Base-by-base conservation (phyloP, 2,113 vertebrate genomes). In the Antigone vipio region DNA sequence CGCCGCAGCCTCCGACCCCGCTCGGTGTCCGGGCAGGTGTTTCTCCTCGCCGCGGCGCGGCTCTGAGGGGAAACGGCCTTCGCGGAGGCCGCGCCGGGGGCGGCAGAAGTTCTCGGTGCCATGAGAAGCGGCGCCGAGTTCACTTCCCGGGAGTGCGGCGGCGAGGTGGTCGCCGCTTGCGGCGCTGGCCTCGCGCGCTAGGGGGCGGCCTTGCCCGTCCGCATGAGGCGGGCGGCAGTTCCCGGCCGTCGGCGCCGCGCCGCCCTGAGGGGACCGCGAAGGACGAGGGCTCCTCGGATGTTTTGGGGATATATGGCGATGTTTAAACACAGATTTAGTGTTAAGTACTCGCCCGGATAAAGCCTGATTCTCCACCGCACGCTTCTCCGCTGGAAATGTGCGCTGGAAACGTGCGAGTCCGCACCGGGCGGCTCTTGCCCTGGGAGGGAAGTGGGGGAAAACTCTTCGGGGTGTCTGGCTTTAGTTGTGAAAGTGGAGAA, bases 291-390 rank as follows among this genome's bases (percentile, higher is more conserved):
- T 4, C 4, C 3, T 1, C 7, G 26, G 12, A 5, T 0, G 1
- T 1, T 8, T 1, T 3, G 27, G 47, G 68, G 53, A 2, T 4
- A 0, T 1, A 0, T 0, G 3, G 64, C n/a, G 5, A 0, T 11
- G 18, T 6, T 26, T 16, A 7, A 8, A 49, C 11, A 1, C 8
- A 1, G 9, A 0, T 2, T 3, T 2, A 1, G 29, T 13, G 26
- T 42, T 5, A 2, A 2, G 18, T 1, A 47, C 9, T 24, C 8
- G 23, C 27, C 20, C 7, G 52, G 32, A 2, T 3, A 3, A 8
- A 26, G 15, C 16, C 40, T 0, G 13, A 19, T 23, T 6, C 23
- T 13, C n/a, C 7, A 13, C 30, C 64, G 7, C 34, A 3, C 22
- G 5, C 15, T 34, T 58, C 38, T 30, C n/a, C 12, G 21, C 24